phyloP scores from a whole-genome alignment of 1,140 invertebrate species.

The Periplaneta americana region DNA sequence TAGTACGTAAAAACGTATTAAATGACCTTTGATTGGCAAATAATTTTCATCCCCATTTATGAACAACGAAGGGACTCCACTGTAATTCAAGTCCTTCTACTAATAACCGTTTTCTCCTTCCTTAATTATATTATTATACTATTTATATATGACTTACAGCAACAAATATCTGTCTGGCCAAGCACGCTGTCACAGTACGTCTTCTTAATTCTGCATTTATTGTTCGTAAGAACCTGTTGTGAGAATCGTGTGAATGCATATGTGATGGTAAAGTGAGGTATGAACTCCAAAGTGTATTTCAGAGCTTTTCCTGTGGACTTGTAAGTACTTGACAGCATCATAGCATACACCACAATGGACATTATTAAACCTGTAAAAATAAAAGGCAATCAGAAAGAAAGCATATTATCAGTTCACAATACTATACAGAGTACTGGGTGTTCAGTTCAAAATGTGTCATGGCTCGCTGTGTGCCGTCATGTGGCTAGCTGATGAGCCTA shows the following conservation, averaged over 20 bases:
- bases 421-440: too few species aligned
- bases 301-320: background rate
- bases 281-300: background rate
- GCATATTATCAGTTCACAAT: background rate
- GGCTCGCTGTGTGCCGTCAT: too few species aligned
- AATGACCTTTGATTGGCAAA: too few species aligned
- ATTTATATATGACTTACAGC: too few species aligned
- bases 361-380: background rate
- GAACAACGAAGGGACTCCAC: too few species aligned
- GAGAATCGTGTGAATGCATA: slow-evolving; percentile 1
- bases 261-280: slow-evolving; percentile 1
- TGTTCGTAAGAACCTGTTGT: background rate
- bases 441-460: too few species aligned
- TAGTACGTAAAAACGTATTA: too few species aligned
- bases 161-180: background rate
- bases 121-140: too few species aligned
- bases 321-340: background rate
- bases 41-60: too few species aligned
- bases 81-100: too few species aligned
- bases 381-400: background rate
- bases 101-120: too few species aligned
- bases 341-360: slow-evolving; percentile 5
- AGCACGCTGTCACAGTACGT: background rate
- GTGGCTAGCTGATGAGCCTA: too few species aligned
- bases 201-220: slow-evolving; percentile 2